Evolutionary conservation across 2,797 vertebrate genomes (phyloP).

Genomic region (Danio aesculapii): DNA sequence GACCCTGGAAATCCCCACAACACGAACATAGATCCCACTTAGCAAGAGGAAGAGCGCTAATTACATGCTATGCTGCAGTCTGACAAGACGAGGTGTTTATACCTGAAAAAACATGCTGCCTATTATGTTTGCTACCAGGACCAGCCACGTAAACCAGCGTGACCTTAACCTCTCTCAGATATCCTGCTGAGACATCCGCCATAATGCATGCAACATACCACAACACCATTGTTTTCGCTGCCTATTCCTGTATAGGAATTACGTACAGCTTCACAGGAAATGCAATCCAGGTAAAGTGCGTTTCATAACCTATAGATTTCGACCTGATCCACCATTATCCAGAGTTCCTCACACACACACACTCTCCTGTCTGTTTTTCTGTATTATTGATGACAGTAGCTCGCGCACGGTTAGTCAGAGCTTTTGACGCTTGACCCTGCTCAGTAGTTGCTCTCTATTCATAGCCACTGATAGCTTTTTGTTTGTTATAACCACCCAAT

Average conservation of each 20-base stretch:
- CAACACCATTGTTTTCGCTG: not conserved
- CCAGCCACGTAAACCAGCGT: conserved; percentile 37
- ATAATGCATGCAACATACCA: conserved; percentile 16
- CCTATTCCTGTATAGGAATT: conserved; percentile 8
- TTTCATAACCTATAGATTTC: conserved; percentile 41
- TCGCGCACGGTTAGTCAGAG: conserved; percentile 72
- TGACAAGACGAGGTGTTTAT: conserved; percentile 55
- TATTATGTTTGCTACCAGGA: conserved; percentile 49
- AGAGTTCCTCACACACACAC: not conserved
- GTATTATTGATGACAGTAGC: conserved; percentile 76
- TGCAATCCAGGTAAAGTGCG: not conserved
- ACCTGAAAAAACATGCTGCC: conserved; percentile 44
- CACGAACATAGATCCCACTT: conserved; percentile 24
- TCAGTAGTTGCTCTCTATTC: conserved; percentile 72
- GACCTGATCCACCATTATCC: conserved; percentile 26
- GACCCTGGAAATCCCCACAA: conserved; percentile 56
- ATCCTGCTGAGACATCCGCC: not conserved
- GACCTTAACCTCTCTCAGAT: conserved; percentile 24
- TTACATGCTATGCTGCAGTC: conserved; percentile 54
- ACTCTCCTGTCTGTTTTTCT: conserved; percentile 61
- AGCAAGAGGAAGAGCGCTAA: conserved; percentile 43
- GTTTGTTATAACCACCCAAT: conserved; percentile 80
- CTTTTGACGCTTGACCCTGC: conserved; percentile 78
- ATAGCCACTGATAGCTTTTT: conserved; percentile 80
- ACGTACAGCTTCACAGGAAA: not conserved